A percentile compares a stretch with the other conserved stretches of the same genome.
Conservation (phyloP, 2,888 invertebrate genomes). For the Protophormia terraenovae region DNA sequence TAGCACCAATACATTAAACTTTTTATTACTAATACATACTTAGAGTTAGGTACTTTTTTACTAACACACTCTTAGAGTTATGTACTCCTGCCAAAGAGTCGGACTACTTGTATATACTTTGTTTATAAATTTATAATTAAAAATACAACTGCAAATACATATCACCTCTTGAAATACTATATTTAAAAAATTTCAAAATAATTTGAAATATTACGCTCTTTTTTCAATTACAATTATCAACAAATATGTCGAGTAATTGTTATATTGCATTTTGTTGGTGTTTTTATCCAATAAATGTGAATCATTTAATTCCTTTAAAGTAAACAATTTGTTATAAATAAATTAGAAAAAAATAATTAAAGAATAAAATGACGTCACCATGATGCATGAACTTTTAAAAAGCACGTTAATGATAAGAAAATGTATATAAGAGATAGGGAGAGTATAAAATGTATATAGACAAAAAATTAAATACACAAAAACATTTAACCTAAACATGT, state of each 20-base stretch:
- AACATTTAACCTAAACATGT: too few relatives aligned
- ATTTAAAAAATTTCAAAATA: not conserved
- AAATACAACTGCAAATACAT: too few relatives aligned
- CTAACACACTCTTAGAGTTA: too few relatives aligned
- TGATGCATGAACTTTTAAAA: not conserved
- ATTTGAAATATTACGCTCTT: not conserved
- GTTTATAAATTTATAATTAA: too few relatives aligned
- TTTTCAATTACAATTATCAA: not conserved
- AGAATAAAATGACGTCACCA: not conserved
- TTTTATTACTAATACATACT: too few relatives aligned
- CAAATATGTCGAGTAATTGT: not conserved
- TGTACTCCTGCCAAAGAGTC: too few relatives aligned
- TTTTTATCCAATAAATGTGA: not conserved
- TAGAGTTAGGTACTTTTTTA: too few relatives aligned
- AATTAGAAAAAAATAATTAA: not conserved
- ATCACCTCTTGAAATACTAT: not conserved
- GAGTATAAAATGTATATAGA: not conserved
- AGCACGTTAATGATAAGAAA: not conserved
- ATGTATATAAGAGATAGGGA: too few relatives aligned
- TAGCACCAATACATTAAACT: too few relatives aligned
- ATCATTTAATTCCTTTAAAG: not conserved
- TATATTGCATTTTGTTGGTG: not conserved
- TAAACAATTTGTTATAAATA: not conserved
- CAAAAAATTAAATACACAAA: not conserved
- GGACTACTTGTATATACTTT: too few relatives aligned